Evolutionary conservation across 2,113 vertebrate genomes (phyloP).

Genomic region (Osmerus mordax): DNA sequence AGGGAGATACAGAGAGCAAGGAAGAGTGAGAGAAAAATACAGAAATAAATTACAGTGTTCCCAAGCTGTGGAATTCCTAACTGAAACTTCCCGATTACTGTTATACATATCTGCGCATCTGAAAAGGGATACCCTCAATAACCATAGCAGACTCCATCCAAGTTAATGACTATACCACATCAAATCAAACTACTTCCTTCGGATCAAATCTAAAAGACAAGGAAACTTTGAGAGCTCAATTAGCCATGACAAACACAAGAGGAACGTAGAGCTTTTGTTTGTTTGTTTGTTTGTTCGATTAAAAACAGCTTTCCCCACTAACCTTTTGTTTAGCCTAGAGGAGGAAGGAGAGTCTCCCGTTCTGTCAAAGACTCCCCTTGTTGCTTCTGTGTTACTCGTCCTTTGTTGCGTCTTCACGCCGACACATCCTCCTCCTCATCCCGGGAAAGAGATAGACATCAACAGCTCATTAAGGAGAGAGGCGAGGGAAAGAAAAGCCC

Average conservation of each 20-base stretch:
- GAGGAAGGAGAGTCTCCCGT: constrained; percentile 33
- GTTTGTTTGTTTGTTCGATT: constrained; percentile 27
- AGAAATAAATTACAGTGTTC: too few species aligned
- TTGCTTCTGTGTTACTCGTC: constrained; percentile 55
- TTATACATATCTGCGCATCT: too few species aligned
- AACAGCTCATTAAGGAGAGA: constrained; percentile 36
- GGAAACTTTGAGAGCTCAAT: neutral
- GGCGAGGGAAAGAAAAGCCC: constrained; percentile 9
- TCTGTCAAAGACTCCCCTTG: constrained; percentile 57
- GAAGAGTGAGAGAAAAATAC: too few species aligned
- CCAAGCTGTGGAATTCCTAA: too few species aligned
- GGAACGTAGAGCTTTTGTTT: neutral
- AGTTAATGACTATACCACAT: too few species aligned
- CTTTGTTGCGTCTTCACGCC: constrained; percentile 49
- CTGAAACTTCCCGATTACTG: too few species aligned
- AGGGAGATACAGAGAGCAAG: neutral
- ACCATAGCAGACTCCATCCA: too few species aligned
- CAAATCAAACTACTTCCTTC: too few species aligned
- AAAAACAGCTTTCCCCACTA: constrained; percentile 43
- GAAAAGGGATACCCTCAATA: too few species aligned
- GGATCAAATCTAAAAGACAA: too few species aligned
- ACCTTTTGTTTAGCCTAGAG: constrained; percentile 46
- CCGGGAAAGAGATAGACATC: constrained; percentile 37
- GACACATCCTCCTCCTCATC: constrained; percentile 58
- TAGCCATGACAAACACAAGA: neutral